Base-by-base conservation (phyloP, 2,113 vertebrate genomes). In the Ceratotherium simum region DNA sequence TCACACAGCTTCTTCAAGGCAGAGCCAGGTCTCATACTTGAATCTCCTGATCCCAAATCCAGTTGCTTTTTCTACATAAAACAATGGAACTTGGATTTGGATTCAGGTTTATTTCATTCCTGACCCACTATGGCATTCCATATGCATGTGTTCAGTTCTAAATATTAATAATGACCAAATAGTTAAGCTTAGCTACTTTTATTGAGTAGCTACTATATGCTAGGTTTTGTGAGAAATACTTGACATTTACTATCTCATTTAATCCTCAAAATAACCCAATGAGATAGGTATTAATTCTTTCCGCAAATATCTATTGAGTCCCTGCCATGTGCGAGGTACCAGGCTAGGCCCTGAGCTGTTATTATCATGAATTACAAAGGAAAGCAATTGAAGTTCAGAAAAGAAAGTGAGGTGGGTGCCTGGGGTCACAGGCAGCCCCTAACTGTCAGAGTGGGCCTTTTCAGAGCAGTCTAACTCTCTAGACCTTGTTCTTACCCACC, bases 271-370 rank as follows among this genome's bases (percentile, higher is more conserved):
- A 29, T 80, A 89, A 75, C 65, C 36, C 16, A 78, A 12, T 87
- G 75, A 97, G 14, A 72, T 86, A 90, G 25, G 17, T 94, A 64
- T 72, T 95, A 60, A 73, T 83, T 85, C 29, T 82, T 90, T n/a
- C 21, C 60, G 67, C 56, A 86, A 78, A 60, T 87, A 81, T 18
- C 70, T 64, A 17, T 18, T 81, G 62, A 79, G 69, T n/a, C 70
- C 25, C 33, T 62, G 23, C 78, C 46, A 36, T 29, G 56, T 80
- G 64, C 29, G 51, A 94, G 76, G 27, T 70, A 62, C 25, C 46
- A 62, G 46, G 18, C 13, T 8, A 73, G 33, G 36, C 58, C 62
- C 33, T 42, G 6, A 92, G 75, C 23, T 60, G 21, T 39, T 75
- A 58, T 48, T 65, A 76, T 67, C 27, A 54, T 94, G 10, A 76